These are phyloP conservation scores for Nesidiocoris tenuis DNA, from an alignment of 2,888 invertebrate species.

Conservation along the genomic window DNA sequence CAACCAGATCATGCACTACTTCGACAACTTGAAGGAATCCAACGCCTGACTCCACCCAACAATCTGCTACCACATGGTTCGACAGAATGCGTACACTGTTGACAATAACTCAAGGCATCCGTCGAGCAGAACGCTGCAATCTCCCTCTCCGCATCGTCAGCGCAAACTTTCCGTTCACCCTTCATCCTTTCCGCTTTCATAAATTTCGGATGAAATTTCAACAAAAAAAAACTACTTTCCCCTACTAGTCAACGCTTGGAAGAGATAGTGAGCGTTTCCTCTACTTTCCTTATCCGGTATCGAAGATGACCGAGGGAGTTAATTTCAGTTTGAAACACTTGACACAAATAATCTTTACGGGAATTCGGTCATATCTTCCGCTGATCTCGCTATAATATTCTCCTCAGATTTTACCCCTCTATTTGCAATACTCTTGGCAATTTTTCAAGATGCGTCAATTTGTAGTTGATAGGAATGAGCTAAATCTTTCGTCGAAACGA, in stretches of 20 bases:
- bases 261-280: too few species aligned
- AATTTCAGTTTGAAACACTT: slow-evolving; percentile 15
- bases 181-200: not conserved
- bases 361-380: not conserved
- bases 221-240: not conserved
- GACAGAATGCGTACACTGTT: slow-evolving; percentile 43
- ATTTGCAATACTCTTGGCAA: not conserved
- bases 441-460: slow-evolving; percentile 15
- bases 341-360: slow-evolving; percentile 5
- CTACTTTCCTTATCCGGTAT: slow-evolving; percentile 3
- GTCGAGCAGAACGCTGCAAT: slow-evolving; percentile 14
- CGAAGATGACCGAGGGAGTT: too few species aligned
- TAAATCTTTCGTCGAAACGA: too few species aligned
- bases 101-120: slow-evolving; percentile 45
- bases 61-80: slow-evolving; percentile 42
- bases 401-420: not conserved
- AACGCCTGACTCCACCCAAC: slow-evolving; percentile 55
- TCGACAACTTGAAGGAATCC: slow-evolving; percentile 93
- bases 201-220: not conserved
- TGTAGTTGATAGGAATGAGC: not conserved
- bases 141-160: slow-evolving; percentile 21
- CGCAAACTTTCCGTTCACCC: slow-evolving; percentile 37
- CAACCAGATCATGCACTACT: slow-evolving; percentile 96
- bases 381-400: not conserved
- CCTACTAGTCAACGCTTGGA: not conserved